A percentile compares a stretch with the other conserved stretches of the same genome.
These are phyloP conservation scores for Lutraria lutraria DNA, from an alignment of 2,888 invertebrate genomes.

Conservation along the genomic window DNA sequence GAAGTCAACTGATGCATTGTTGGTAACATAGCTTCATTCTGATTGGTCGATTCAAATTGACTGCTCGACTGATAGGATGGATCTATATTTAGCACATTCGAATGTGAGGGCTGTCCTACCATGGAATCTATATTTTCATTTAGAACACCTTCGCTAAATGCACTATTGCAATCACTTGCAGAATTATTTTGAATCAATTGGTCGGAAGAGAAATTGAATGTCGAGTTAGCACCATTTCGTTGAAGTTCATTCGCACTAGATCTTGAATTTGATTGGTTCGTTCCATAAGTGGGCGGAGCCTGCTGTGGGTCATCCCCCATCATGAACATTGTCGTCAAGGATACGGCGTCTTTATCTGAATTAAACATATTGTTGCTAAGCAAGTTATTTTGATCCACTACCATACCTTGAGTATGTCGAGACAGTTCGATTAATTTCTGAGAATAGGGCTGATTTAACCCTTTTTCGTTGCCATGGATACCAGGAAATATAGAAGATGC, in stretches of 20 bases:
- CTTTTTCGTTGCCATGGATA: slow-evolving; percentile 49
- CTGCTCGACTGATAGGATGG: slow-evolving; percentile 33
- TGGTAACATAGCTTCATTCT: slow-evolving; percentile 16
- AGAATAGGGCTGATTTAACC: slow-evolving; percentile 69
- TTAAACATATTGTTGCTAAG: background rate
- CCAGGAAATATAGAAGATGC: slow-evolving; percentile 43
- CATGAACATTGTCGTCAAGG: slow-evolving; percentile 22
- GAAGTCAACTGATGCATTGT: slow-evolving; percentile 32
- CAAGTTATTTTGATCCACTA: slow-evolving; percentile 6
- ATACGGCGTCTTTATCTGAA: background rate
- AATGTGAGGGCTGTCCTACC: background rate
- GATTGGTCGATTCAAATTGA: slow-evolving; percentile 39
- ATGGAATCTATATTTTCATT: background rate
- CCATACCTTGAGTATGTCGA: slow-evolving; percentile 45
- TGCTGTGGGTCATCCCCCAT: slow-evolving; percentile 2
- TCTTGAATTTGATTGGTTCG: slow-evolving; percentile 14
- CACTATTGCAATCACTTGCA: background rate
- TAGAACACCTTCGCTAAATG: slow-evolving; percentile 22
- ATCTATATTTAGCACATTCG: slow-evolving; percentile 47
- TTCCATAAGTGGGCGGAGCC: slow-evolving; percentile 19
- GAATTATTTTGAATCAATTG: background rate
- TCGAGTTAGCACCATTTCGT: slow-evolving; percentile 30
- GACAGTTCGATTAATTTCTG: slow-evolving; percentile 72
- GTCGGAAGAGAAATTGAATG: slow-evolving; percentile 28
- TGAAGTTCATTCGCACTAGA: background rate